Evolutionary conservation across 2,113 vertebrate species (phyloP).

Genomic region (Arizona elegans): DNA sequence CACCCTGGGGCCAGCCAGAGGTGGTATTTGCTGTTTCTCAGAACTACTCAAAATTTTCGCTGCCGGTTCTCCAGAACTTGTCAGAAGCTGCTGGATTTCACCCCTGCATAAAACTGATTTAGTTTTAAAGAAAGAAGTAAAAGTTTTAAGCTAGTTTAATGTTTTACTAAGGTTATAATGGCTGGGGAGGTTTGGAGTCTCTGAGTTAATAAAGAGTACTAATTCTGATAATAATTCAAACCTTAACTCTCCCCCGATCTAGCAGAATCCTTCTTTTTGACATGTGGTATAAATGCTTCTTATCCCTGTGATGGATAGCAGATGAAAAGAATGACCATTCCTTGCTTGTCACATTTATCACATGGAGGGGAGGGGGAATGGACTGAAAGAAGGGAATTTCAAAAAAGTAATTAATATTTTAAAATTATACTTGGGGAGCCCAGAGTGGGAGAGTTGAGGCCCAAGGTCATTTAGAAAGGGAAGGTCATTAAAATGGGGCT

Average conservation of each 20-base stretch:
- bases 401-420: background rate
- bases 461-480: background rate
- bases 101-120: slow-evolving; percentile 68
- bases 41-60: too few relatives aligned
- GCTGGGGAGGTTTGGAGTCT: slow-evolving; percentile 62
- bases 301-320: slow-evolving; percentile 3
- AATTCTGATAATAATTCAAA: slow-evolving; percentile 75
- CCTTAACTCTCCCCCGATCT: slow-evolving; percentile 65
- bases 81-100: too few relatives aligned
- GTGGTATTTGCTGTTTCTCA: too few relatives aligned
- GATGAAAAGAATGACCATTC: background rate
- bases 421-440: background rate
- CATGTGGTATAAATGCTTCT: slow-evolving; percentile 37
- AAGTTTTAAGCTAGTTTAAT: slow-evolving; percentile 78
- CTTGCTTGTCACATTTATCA: background rate
- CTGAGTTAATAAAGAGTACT: slow-evolving; percentile 65
- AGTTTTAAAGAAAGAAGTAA: slow-evolving; percentile 76
- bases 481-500: background rate
- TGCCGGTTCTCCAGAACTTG: too few relatives aligned
- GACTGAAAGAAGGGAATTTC: background rate
- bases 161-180: slow-evolving; percentile 71
- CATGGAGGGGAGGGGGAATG: background rate
- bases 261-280: slow-evolving; percentile 29
- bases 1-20: too few relatives aligned
- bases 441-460: background rate